Base-by-base conservation (phyloP, 2,888 invertebrate genomes). In the Dicycla oo region DNA sequence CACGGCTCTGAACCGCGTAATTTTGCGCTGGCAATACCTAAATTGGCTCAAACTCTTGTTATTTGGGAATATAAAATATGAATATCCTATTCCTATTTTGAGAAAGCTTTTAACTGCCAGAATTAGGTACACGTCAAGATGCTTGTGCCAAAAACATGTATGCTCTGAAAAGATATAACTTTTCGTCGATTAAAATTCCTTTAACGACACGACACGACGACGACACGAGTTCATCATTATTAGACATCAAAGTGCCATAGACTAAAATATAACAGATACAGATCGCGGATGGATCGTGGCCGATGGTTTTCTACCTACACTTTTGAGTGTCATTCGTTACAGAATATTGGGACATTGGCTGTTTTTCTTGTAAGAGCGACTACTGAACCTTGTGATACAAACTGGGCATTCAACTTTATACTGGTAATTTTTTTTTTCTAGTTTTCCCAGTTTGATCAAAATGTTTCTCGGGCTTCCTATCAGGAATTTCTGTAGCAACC, bases 101-200 rank as follows among this genome's bases (percentile, higher is more conserved):
- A 15, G 57, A 51, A 51, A 75, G 49, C 13, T 45, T 49, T 43
- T 20, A 56, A 49, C 20, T n/a, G 23, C 6, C 15, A 18, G 26
- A 15, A 6, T n/a, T n/a, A 20, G 23, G 23, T 23, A 34, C 2
- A 34, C 58, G 1, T 40, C 20, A n/a, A 34, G 23, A 75, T 57
- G 56, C 75, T 66, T 43, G 20, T 57, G 43, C 20, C 2, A 63
- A 56, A 73, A 75, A 65, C 0, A n/a, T 61, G 15, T 56, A 49
- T 49, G n/a, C 23, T 43, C 30, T 43, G 8, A 15, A 47, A 30
- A 56, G 0, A n/a, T 34, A 10, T 3, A 15, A 20, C 49, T 13
- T 18, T 75, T 1, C n/a, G 4, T 10, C 15, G 2, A 57, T 43
- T 34, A n/a, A 49, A 75, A 56, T 4, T 23, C 0, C 8, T 23